Base-by-base conservation (phyloP, 1,140 invertebrate species). In the Drosophila eugracilis region DNA sequence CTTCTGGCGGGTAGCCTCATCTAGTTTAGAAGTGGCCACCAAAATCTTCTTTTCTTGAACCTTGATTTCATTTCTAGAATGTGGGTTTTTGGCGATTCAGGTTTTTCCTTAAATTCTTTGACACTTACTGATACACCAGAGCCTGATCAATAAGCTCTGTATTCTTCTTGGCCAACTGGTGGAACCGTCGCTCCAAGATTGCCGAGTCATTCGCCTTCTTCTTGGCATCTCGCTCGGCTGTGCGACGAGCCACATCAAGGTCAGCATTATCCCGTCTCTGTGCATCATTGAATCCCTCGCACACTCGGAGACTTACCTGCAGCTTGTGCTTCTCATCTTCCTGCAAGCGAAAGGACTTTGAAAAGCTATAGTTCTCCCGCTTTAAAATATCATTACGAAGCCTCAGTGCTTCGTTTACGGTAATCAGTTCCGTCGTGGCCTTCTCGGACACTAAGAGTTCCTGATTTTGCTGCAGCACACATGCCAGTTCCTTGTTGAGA, bases 151-250 rank as follows among this genome's bases (percentile, higher is more conserved):
- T 42, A 0, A 63, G 30, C 0, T 85, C 71, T 0, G 3, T 1
- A 1, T 85, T 75, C 21, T 67, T 84, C 2, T 84, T 85, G 19
- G 45, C 15, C 17, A 84, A 5, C 22, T 50, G 58, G 7, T 34
- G 17, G 39, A 84, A 75, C 5, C 79, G 76, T 14, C 75, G 65
- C 17, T 47, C 62, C 5, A 84, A 17, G 28, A 49, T 1, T 5
- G 28, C 0, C 0, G 54, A 15, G 6, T 65, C n/a, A 4, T 60
- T 62, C 0, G 28, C 21, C 21, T 67, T 67, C 17, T 62, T 84
- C n/a, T 85, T 84, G 1, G 37, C 37, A 4, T 73, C 60, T 0
- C 39, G 36, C 0, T 50, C 21, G 14, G 10, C 10, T 0, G 21
- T 3, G 12, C 44, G 52, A 21, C 34, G 37, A 3, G 14, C 7